Evolutionary conservation across 2,888 invertebrate genomes (phyloP).

Genomic region (Drosophila merina): DNA sequence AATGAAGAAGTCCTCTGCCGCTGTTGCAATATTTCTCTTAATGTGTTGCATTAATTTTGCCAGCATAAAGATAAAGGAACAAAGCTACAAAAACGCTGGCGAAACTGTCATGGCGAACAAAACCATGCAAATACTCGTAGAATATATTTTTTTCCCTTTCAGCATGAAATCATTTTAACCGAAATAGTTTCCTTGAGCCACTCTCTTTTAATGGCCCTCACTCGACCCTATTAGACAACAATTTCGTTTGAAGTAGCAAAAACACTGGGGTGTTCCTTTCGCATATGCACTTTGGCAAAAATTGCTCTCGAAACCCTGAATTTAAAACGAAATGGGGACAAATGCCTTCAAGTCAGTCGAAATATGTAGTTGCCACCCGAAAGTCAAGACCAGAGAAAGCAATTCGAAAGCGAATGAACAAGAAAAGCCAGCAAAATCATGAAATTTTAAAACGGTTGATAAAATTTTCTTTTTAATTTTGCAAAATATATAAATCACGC

Average conservation of each 20-base stretch:
- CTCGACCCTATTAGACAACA: conserved; percentile 43
- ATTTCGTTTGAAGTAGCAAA: conserved; percentile 31
- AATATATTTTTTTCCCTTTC: conserved; percentile 5
- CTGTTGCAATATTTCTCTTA: conserved; percentile 66
- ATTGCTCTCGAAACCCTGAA: conserved; percentile 30
- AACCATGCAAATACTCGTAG: conserved; percentile 1
- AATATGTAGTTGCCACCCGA: neutral
- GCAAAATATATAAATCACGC: conserved; percentile 61
- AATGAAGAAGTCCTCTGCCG: conserved; percentile 26
- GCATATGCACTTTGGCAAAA: conserved; percentile 16
- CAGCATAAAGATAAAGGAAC: conserved; percentile 59
- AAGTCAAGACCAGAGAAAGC: conserved; percentile 7
- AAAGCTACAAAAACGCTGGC: conserved; percentile 27
- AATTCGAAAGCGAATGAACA: neutral
- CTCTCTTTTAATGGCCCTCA: conserved; percentile 28
- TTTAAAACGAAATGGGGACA: conserved; percentile 15
- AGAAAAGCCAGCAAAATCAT: conserved; percentile 8
- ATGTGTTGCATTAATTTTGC: conserved; percentile 68
- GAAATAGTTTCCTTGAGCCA: conserved; percentile 36
- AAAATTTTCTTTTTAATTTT: conserved; percentile 54
- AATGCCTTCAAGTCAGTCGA: neutral
- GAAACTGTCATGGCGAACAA: conserved; percentile 49
- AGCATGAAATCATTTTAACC: conserved; percentile 40
- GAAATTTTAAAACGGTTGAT: conserved; percentile 37
- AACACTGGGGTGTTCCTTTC: conserved; percentile 2